phyloP scores from a whole-genome alignment of 2,113 vertebrate genomes.

The Trogon melanurus region DNA sequence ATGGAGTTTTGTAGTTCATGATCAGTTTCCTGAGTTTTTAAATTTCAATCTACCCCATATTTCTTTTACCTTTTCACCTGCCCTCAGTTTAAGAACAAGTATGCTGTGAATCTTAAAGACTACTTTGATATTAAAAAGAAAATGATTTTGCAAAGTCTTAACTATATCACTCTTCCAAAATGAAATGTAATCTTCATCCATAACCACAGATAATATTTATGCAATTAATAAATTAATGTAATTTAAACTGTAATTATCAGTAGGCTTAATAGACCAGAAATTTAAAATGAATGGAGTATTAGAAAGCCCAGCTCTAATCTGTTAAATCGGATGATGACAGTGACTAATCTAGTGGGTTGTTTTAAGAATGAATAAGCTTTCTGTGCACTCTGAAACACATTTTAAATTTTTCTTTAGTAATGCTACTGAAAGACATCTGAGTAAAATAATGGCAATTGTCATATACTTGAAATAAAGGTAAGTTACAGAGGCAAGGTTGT shows the following conservation, averaged over 20 bases:
- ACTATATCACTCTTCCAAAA: background rate
- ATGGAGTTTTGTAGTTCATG: background rate
- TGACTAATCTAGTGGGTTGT: background rate
- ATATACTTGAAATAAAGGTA: background rate
- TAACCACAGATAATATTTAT: background rate
- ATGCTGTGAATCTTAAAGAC: background rate
- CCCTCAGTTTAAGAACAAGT: background rate
- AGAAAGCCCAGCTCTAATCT: background rate
- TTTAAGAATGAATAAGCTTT: background rate
- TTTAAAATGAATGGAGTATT: background rate
- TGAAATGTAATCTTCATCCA: background rate
- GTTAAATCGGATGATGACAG: background rate
- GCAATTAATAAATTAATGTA: background rate
- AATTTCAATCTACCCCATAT: background rate
- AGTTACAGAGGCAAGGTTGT: background rate
- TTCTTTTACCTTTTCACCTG: background rate
- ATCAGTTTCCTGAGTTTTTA: background rate
- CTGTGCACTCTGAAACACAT: background rate
- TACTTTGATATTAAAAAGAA: background rate
- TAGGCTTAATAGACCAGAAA: background rate
- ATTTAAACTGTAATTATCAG: background rate
- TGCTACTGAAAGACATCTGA: background rate
- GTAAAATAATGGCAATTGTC: background rate
- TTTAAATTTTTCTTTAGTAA: background rate
- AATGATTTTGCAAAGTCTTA: background rate